A percentile compares a stretch with the other conserved stretches of the same genome.
phyloP scores from a whole-genome alignment of 2,797 vertebrate genomes.

The Pseudochirops cupreus region DNA sequence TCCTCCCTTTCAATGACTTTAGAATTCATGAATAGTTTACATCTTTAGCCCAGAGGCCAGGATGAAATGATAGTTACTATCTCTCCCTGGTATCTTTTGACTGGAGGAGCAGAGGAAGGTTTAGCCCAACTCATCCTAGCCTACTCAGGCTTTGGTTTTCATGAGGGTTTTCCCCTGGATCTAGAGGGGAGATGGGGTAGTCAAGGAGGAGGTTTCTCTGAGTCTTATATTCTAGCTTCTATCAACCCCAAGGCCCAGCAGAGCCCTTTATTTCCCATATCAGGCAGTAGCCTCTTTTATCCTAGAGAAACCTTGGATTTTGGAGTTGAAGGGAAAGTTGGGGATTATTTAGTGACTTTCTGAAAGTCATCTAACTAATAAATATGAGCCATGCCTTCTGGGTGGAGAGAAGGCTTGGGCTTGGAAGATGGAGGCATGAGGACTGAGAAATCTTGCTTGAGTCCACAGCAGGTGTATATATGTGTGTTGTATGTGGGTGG shows the following conservation, averaged over 20 bases:
- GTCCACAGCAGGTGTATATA: neutral
- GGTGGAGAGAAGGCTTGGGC: neutral
- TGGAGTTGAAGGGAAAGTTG: neutral
- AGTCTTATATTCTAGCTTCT: slow-evolving; percentile 16
- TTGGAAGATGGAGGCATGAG: neutral
- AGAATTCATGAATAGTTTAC: neutral
- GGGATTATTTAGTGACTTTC: neutral
- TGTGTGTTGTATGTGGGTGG: neutral
- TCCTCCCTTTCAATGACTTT: neutral
- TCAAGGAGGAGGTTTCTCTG: neutral
- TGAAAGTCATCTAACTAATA: neutral
- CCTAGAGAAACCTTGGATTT: neutral
- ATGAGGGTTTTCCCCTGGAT: neutral
- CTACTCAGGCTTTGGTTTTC: neutral
- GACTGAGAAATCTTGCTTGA: neutral
- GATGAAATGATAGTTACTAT: neutral
- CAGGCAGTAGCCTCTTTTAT: neutral
- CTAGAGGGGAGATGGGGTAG: neutral
- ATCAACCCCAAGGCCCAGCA: slow-evolving; percentile 9
- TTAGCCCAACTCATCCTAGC: neutral
- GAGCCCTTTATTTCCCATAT: neutral
- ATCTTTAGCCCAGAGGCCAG: neutral
- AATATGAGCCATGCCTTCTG: neutral
- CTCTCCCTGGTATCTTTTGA: neutral
- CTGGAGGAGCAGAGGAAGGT: neutral